Evolutionary conservation across 2,797 vertebrate genomes (phyloP).

Genomic region (Acanthis flammea): DNA sequence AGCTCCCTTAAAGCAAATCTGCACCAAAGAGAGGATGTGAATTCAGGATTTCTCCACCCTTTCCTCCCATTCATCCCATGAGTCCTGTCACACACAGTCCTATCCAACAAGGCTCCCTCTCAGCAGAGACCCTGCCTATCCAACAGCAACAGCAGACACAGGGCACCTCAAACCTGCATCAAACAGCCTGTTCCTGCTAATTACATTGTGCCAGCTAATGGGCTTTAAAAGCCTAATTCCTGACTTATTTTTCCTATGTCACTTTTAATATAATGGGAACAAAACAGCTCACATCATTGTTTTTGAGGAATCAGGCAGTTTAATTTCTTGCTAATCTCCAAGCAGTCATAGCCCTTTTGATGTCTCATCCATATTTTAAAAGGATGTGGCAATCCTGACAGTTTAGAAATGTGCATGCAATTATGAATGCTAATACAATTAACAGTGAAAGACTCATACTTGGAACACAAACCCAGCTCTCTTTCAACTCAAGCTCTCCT

Average conservation of each 20-base stretch:
- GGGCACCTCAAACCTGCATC: not conserved
- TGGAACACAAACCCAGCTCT: not conserved
- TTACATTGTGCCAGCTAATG: not conserved
- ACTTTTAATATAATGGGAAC: not conserved
- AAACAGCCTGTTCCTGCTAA: not conserved
- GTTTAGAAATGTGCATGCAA: conserved; percentile 6
- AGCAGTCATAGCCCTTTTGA: not conserved
- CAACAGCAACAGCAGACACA: fast-evolving
- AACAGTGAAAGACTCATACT: not conserved
- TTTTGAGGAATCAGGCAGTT: not conserved
- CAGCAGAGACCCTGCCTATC: not conserved
- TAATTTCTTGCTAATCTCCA: conserved; percentile 4
- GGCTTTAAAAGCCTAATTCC: not conserved
- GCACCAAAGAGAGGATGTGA: not conserved
- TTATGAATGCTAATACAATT: conserved; percentile 35
- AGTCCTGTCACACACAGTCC: not conserved
- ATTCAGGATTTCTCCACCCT: not conserved
- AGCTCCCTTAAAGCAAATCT: not conserved
- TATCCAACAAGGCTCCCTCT: not conserved
- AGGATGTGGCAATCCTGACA: not conserved
- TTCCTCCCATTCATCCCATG: not conserved
- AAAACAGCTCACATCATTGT: not conserved
- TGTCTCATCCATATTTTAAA: not conserved
- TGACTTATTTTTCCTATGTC: not conserved
- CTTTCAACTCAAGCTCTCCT: not conserved